These are phyloP conservation scores for Pachyramphus minor DNA, from an alignment of 2,113 vertebrate genomes.

Conservation along the genomic window DNA sequence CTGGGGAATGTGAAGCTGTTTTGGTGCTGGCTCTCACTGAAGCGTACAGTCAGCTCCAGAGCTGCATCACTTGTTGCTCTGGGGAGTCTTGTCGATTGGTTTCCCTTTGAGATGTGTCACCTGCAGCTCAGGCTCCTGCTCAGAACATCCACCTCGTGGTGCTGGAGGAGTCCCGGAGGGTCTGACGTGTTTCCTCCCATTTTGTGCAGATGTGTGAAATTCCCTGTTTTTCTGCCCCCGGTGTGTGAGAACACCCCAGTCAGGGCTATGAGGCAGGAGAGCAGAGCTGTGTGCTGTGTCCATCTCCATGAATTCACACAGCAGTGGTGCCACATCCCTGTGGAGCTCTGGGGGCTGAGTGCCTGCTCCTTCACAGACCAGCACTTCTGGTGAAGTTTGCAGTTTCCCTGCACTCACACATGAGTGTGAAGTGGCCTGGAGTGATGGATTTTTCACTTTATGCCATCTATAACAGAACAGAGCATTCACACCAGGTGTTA, in stretches of 20 bases:
- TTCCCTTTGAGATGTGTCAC: background rate
- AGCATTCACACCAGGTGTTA: background rate
- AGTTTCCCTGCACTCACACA: background rate
- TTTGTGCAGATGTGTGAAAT: background rate
- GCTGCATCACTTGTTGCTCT: fast-evolving
- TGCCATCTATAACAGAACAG: background rate
- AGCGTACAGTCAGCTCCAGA: fast-evolving
- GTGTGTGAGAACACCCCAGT: background rate
- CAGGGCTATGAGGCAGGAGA: background rate
- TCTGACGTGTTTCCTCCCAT: background rate
- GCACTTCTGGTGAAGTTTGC: fast-evolving
- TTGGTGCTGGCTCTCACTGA: background rate
- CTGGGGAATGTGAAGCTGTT: background rate
- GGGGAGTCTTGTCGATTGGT: background rate
- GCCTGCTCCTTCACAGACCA: background rate
- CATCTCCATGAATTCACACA: fast-evolving
- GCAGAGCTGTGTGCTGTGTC: background rate
- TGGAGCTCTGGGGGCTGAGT: fast-evolving
- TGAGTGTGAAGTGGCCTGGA: fast-evolving
- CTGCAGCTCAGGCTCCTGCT: background rate
- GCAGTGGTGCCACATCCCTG: background rate
- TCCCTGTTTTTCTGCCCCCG: fast-evolving
- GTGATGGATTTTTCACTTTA: background rate
- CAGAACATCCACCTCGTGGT: background rate
- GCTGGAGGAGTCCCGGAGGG: background rate